Percentiles rank a stretch among this genome's conserved stretches.
Conservation (phyloP, 2,888 invertebrate genomes). For the Melanchra persicariae region DNA sequence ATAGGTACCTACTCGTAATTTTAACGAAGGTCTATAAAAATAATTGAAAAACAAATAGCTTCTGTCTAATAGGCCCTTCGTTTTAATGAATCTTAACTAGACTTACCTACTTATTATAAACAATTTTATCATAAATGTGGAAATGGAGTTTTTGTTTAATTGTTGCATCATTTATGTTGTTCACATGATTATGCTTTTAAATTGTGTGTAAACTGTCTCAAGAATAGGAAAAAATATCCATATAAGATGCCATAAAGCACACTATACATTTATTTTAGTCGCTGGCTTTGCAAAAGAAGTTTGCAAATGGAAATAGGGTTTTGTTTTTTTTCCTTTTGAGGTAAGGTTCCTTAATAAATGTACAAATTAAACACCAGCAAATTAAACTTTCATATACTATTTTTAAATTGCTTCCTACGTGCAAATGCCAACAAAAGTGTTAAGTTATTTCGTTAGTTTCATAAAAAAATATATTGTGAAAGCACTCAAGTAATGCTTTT, state of each 20-base stretch:
- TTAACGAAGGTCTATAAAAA: constrained; percentile 38
- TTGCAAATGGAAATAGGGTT: too few relatives aligned
- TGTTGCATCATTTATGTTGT: neutral
- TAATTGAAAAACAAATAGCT: constrained; percentile 51
- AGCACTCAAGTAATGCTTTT: neutral
- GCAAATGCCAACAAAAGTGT: too few relatives aligned
- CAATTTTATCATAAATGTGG: constrained; percentile 7
- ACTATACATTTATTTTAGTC: too few relatives aligned
- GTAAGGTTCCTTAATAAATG: too few relatives aligned
- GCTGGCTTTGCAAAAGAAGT: too few relatives aligned
- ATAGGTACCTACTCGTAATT: constrained; percentile 40
- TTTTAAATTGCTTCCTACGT: too few relatives aligned
- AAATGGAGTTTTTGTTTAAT: constrained; percentile 16
- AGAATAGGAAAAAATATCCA: neutral
- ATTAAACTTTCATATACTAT: too few relatives aligned
- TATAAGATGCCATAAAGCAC: too few relatives aligned
- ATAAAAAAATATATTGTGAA: neutral
- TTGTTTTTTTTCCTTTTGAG: too few relatives aligned
- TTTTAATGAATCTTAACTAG: constrained; percentile 10
- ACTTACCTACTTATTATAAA: constrained; percentile 15
- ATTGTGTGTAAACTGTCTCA: neutral
- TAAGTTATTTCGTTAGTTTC: too few relatives aligned
- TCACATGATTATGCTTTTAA: neutral
- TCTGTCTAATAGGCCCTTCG: constrained; percentile 1
- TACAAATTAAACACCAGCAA: too few relatives aligned